Evolutionary conservation across 2,797 vertebrate genomes (phyloP), one percentile per base, ranked within the genome.

Genomic region (Poeciliopsis presidionis): DNA sequence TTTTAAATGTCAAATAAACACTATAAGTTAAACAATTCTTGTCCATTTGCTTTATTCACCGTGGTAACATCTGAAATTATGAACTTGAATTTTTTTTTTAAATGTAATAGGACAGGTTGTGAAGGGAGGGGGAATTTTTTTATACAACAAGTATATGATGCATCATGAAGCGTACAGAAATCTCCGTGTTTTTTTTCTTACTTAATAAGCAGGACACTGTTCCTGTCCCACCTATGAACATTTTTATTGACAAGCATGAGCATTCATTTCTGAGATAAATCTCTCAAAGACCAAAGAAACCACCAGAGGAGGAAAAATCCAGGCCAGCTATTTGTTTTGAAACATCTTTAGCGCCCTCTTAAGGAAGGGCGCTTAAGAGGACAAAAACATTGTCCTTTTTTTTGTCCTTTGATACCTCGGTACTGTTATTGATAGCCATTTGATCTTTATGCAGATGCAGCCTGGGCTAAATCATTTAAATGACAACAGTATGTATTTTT

Each of bases 1-100:
- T 83, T 84, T 75, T 61, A 59, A 82, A 43, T 74, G 80, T 79
- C 84, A 51, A 93, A 93, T 91, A 90, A 90, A 88, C 57, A 59
- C 72, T 59, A 73, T 81, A 81, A 47, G 82, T 30, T n/a, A 76
- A 70, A 63, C 8, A 45, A 25, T 45, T 8, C 77, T 39, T 80
- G 77, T 75, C 46, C 0, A 45, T 79, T 11, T n/a, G 16, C 12
- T 43, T 71, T 18, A 46, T 73, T 79, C 8, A 20, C 74, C 73
- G 14, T 55, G 73, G 20, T 55, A 7, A 14, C 33, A 41, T 36
- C 22, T 47, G 33, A 45, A 75, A 63, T 22, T 46, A 1, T 22
- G 20, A 39, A 25, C 4, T 49, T 11, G 9, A 9, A 12, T 33
- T 7, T 33, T 2, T 57, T 14, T 1, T 59, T 33, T 33, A 30